phyloP scores from a whole-genome alignment of 2,888 invertebrate species.

The Lycophotia porphyrea region DNA sequence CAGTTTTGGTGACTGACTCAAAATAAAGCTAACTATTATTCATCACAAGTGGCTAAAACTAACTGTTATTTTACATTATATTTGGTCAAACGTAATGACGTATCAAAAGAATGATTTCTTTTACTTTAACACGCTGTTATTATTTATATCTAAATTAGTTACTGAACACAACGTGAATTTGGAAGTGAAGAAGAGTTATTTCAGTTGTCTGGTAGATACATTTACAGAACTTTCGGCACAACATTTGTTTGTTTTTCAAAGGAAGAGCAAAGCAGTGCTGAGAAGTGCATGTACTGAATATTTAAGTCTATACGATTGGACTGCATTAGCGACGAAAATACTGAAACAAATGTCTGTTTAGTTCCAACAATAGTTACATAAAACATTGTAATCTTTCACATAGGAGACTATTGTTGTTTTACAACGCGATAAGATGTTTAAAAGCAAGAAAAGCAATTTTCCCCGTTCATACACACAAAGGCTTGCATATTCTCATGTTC shows the following conservation, averaged over 20 bases:
- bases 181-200: background rate
- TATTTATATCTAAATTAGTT: background rate
- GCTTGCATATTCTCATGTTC: constrained; percentile 76
- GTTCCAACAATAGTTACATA: constrained; percentile 26
- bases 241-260: constrained; percentile 14
- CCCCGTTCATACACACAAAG: constrained; percentile 74
- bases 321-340: constrained; percentile 15
- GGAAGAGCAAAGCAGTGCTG: background rate
- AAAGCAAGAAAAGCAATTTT: constrained; percentile 75
- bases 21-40: background rate
- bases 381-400: constrained; percentile 42
- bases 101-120: background rate
- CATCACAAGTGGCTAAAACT: background rate
- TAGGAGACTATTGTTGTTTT: constrained; percentile 50
- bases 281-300: constrained; percentile 41
- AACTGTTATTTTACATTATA: background rate
- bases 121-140: background rate
- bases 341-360: constrained; percentile 1
- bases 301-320: constrained; percentile 18
- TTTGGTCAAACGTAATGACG: background rate
- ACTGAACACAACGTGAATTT: background rate
- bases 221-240: background rate
- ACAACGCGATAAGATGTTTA: constrained; percentile 67
- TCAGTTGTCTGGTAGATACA: background rate
- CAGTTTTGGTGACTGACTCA: background rate